Conservation (phyloP, 1,140 invertebrate species). For the Cotesia typhae region DNA sequence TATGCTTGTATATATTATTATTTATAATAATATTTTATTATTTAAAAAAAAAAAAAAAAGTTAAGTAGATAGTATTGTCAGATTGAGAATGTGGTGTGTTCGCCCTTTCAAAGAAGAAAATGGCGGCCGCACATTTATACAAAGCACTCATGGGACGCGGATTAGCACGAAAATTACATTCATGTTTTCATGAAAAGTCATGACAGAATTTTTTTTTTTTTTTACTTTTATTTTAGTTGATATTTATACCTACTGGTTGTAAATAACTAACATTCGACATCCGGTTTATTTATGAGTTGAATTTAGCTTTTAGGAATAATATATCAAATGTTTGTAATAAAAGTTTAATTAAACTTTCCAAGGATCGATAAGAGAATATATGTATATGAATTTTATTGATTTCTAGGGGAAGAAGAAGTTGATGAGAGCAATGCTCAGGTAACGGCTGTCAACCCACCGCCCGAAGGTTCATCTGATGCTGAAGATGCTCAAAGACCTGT, state of each 20-base stretch:
- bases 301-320: too few species aligned
- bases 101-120: slow-evolving; percentile 61
- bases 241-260: background rate
- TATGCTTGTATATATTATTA: too few species aligned
- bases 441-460: slow-evolving; percentile 55
- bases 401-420: slow-evolving; percentile 75
- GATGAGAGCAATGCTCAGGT: slow-evolving; percentile 71
- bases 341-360: too few species aligned
- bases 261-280: background rate
- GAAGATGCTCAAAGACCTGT: slow-evolving; percentile 72
- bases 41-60: slow-evolving; percentile 5
- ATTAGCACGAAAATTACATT: slow-evolving; percentile 45
- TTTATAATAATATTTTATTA: too few species aligned
- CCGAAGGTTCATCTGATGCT: slow-evolving; percentile 77
- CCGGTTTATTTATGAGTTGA: too few species aligned
- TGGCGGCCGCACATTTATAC: slow-evolving; percentile 55
- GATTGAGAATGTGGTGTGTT: slow-evolving; percentile 31
- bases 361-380: slow-evolving; percentile 2
- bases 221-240: background rate
- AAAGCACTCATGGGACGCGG: slow-evolving; percentile 48
- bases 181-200: slow-evolving; percentile 1
- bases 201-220: slow-evolving; percentile 12
- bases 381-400: slow-evolving; percentile 23
- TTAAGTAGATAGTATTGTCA: slow-evolving; percentile 14
- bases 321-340: too few species aligned